Percentiles rank a stretch among this genome's conserved stretches.
Evolutionary conservation across 2,113 vertebrate species (phyloP).

Genomic region (Barbus barbus): DNA sequence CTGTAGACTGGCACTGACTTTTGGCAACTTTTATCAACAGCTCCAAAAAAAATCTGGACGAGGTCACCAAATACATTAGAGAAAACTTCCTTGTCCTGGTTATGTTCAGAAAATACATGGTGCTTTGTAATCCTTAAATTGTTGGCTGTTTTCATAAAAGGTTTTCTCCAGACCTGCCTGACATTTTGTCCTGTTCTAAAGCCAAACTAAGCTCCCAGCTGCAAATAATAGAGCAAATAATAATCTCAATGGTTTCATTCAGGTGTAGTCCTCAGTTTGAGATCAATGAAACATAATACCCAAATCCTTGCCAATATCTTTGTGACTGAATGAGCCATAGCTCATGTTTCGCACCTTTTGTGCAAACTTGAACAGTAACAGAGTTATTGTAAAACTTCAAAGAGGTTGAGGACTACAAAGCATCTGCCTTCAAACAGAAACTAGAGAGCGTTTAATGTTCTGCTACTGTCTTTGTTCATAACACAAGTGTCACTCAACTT

Average conservation of each 20-base stretch:
- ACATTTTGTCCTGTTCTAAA: background rate
- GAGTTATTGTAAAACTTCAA: background rate
- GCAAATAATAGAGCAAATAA: background rate
- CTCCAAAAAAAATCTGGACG: background rate
- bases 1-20: background rate
- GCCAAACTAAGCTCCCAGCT: background rate
- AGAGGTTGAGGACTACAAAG: background rate
- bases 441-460: background rate
- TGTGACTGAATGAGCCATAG: constrained; percentile 6
- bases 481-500: background rate
- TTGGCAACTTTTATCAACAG: background rate
- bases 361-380: background rate
- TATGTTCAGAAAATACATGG: background rate
- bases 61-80: background rate
- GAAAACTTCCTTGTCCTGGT: background rate
- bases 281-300: constrained; percentile 49
- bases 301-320: constrained; percentile 34
- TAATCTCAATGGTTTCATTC: constrained; percentile 45
- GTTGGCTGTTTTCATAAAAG: background rate
- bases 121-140: constrained; percentile 12
- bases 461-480: background rate
- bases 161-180: constrained; percentile 8
- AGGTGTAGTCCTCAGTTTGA: constrained; percentile 32
- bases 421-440: background rate
- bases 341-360: constrained; percentile 18